These are phyloP conservation scores for Platycercus adscitus DNA, from an alignment of 2,113 vertebrate genomes.

Conservation along the genomic window DNA sequence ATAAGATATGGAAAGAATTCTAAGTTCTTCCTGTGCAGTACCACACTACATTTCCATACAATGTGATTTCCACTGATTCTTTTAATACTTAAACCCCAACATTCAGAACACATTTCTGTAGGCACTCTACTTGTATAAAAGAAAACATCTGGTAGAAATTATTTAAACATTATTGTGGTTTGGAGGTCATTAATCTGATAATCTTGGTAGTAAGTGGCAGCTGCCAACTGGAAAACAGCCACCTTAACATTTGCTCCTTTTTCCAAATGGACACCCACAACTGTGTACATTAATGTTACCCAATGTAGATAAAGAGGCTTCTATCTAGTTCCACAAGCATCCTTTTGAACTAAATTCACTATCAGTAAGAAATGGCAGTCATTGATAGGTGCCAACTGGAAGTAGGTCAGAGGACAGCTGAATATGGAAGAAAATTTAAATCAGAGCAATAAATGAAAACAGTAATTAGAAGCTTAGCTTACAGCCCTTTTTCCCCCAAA, in stretches of 20 bases:
- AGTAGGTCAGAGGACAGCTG: neutral
- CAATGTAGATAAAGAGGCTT: neutral
- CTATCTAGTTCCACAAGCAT: neutral
- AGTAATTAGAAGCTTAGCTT: neutral
- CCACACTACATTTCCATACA: neutral
- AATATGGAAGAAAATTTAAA: neutral
- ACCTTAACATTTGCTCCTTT: neutral
- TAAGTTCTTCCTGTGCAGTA: neutral
- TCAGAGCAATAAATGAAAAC: neutral
- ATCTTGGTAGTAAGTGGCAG: neutral
- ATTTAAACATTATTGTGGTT: neutral
- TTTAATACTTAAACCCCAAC: neutral
- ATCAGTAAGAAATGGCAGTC: neutral
- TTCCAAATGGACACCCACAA: neutral
- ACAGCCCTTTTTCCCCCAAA: neutral
- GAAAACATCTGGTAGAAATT: neutral
- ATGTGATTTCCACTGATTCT: neutral
- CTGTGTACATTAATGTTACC: neutral
- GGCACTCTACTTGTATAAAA: neutral
- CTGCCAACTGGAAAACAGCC: neutral
- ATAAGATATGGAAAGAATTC: neutral
- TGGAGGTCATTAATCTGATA: neutral
- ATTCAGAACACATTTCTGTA: neutral
- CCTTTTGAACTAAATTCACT: neutral
- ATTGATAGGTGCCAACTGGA: neutral